Evolutionary conservation across 2,113 vertebrate species (phyloP), one percentile per base, ranked within the genome.

Genomic region (Myocastor coypus): DNA sequence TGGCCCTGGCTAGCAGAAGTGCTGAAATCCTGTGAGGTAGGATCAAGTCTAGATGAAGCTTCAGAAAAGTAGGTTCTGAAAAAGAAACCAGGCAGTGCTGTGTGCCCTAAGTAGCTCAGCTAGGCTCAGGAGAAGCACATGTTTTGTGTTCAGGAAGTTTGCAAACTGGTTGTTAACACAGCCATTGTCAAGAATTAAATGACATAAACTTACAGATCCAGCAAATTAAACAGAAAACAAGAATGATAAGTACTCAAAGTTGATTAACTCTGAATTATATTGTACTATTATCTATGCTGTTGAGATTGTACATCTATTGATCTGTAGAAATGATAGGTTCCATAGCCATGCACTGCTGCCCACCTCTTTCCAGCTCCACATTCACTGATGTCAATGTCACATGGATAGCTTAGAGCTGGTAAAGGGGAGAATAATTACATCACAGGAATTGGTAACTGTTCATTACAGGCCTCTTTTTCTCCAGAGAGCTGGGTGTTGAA

Each of bases 301-400:
- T 2, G 4, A 16, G 30, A 1, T 26, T 59, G 12, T n/a, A 11
- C 63, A 26, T 14, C 1, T 8, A 4, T 30, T 11, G 3, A 0
- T 19, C 14, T 30, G 24, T 5, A 2, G 2, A 42, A 28, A 16
- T 16, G 64, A 50, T 32, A 30, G 26, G 30, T 17, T 30, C 0
- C 7, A 2, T 11, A 32, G 22, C 50, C 3, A 0, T 7, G 13
- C 5, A 12, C 28, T 13, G 6, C 37, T 1, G 4, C 3, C 1
- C 13, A 0, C 19, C 40, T 37, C 57, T 63, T 66, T 64, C 82
- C 59, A 19, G 1, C 57, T n/a, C 59, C 3, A 0, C 19, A 0
- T 19, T 37, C 50, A 12, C 28, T 46, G 50, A 32, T 2, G 1
- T 40, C 30, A 0, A 32, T 2, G 1, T 40, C 30, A 0, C 0